These are phyloP conservation scores for Tetragonisca angustula DNA, from an alignment of 2,888 invertebrate species.

Conservation along the genomic window DNA sequence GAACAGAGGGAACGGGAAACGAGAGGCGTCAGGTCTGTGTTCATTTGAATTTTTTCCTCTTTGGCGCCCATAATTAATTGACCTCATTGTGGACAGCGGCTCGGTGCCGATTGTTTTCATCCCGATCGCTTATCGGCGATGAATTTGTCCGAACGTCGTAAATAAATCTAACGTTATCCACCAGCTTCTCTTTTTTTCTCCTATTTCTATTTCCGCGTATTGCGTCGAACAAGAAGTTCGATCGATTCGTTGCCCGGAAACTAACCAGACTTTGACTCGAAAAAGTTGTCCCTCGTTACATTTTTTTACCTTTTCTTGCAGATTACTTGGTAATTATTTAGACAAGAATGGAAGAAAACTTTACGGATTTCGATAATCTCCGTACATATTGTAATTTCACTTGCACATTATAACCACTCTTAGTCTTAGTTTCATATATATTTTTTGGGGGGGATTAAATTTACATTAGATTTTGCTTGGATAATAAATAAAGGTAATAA, in stretches of 20 bases:
- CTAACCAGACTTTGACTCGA: background rate
- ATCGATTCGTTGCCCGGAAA: background rate
- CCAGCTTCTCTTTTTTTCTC: conserved; percentile 14
- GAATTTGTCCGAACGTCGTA: conserved; percentile 48
- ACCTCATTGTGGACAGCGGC: conserved; percentile 46
- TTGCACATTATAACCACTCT: no score
- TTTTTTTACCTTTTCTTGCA: background rate
- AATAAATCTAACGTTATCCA: conserved; percentile 30
- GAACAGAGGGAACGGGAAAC: background rate
- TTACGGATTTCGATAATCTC: no score
- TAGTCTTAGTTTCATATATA: no score
- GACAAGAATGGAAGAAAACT: no score
- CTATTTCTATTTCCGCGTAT: background rate
- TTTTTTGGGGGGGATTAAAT: background rate
- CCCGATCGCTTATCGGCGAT: conserved; percentile 48
- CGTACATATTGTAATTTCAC: no score
- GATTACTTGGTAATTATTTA: background rate
- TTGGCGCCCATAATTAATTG: conserved; percentile 60
- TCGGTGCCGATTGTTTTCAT: conserved; percentile 38
- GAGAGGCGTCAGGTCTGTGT: conserved; percentile 12
- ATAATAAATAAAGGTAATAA: no score
- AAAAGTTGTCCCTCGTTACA: no score
- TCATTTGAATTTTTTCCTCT: conserved; percentile 51
- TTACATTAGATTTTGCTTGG: no score
- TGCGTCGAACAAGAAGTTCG: background rate